These are phyloP conservation scores for Nasonia longicornis DNA, from an alignment of 1,140 invertebrate genomes.

Conservation along the genomic window DNA sequence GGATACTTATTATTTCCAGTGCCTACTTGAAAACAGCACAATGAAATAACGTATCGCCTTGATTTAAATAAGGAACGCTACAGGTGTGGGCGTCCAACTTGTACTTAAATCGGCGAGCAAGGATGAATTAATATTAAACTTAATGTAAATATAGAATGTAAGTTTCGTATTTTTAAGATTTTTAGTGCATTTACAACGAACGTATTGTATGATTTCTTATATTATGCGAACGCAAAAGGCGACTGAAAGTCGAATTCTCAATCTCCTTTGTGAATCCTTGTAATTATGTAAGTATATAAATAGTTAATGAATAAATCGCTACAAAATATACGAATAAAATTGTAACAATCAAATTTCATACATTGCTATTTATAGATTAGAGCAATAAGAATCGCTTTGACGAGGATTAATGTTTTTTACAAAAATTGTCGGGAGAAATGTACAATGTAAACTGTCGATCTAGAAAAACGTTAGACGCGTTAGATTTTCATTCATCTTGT, in stretches of 20 bases:
- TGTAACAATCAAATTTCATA: background rate
- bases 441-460: conserved; percentile 19
- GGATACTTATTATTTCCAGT: background rate
- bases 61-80: too few species aligned
- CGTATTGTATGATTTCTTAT: conserved; percentile 18
- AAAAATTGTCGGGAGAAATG: background rate
- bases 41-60: too few species aligned
- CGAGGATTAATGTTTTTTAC: background rate
- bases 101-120: conserved; percentile 7
- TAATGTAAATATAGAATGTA: conserved; percentile 49
- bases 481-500: background rate
- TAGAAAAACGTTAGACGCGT: background rate
- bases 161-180: conserved; percentile 14
- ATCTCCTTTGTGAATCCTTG: conserved; percentile 41
- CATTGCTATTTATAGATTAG: background rate
- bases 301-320: background rate
- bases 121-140: conserved; percentile 19
- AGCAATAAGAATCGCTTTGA: background rate
- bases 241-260: conserved; percentile 5
- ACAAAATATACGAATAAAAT: background rate
- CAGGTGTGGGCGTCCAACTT: too few species aligned
- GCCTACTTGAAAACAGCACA: background rate
- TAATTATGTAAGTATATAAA: conserved; percentile 23
- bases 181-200: conserved; percentile 24
- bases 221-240: conserved; percentile 6